A percentile compares a stretch with the other conserved stretches of the same genome.
These are phyloP conservation scores for Euzetes globulus DNA, from an alignment of 2,888 invertebrate genomes.

Conservation along the genomic window DNA sequence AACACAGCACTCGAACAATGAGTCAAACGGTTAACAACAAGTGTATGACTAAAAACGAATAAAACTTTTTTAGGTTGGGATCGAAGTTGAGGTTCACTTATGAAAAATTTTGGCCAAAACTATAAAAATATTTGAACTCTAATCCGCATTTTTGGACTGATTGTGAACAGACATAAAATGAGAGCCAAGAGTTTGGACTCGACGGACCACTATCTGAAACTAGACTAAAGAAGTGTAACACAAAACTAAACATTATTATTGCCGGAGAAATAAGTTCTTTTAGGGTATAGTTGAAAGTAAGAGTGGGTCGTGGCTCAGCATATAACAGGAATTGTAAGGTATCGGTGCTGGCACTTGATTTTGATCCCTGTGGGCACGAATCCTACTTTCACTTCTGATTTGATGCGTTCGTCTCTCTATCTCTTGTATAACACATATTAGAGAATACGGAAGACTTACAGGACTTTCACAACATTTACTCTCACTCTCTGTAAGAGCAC, in stretches of 20 bases:
- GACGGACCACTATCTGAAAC: constrained; percentile 23
- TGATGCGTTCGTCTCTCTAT: constrained; percentile 8
- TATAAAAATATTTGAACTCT: too few relatives aligned
- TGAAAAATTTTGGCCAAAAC: too few relatives aligned
- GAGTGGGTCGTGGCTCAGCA: constrained; percentile 27
- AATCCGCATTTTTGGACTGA: background rate
- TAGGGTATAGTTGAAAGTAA: constrained; percentile 15
- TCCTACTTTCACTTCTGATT: constrained; percentile 22
- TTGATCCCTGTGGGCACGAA: constrained; percentile 4
- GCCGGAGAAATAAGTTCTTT: constrained; percentile 6
- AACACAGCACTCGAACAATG: too few relatives aligned
- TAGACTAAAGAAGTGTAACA: constrained; percentile 30
- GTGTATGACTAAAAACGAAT: too few relatives aligned
- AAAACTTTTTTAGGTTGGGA: too few relatives aligned
- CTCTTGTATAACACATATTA: background rate
- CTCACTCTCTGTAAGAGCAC: background rate
- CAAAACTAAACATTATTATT: constrained; percentile 22
- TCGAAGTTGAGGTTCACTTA: too few relatives aligned
- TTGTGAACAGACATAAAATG: background rate
- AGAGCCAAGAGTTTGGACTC: background rate
- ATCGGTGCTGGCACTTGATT: background rate
- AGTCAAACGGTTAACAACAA: too few relatives aligned
- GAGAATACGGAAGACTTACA: constrained; percentile 2
- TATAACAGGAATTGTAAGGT: constrained; percentile 5
- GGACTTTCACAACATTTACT: background rate